Conservation (phyloP, 2,113 vertebrate species). For the Cheilinus undulatus region DNA sequence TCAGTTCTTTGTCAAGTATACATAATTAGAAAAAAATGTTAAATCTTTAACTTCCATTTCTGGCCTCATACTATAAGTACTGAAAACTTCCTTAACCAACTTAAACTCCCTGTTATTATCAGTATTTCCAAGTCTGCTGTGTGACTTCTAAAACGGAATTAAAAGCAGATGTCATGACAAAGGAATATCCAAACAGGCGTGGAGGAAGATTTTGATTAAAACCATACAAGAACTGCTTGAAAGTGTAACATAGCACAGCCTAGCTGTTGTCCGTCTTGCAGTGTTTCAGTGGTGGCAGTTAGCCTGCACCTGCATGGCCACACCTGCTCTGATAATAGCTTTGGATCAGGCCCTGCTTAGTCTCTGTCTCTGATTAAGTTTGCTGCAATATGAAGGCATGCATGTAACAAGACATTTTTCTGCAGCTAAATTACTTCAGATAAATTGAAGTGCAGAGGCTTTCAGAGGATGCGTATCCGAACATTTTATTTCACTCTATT, state of each 20-base stretch:
- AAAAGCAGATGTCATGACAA: conserved; percentile 1
- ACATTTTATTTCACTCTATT: too few species aligned
- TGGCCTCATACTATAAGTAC: neutral
- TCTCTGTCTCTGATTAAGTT: neutral
- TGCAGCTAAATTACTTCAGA: too few species aligned
- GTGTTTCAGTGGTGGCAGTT: neutral
- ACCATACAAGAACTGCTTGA: neutral
- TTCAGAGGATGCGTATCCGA: too few species aligned
- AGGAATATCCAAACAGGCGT: neutral
- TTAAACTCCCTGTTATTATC: neutral
- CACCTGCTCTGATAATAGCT: neutral
- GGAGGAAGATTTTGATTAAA: neutral
- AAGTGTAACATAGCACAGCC: too few species aligned
- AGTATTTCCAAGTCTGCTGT: neutral
- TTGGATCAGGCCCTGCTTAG: neutral
- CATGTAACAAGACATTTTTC: too few species aligned
- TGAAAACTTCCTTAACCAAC: neutral
- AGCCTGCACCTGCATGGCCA: neutral
- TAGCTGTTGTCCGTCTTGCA: too few species aligned
- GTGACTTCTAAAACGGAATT: neutral
- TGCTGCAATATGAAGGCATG: too few species aligned
- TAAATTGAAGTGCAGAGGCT: too few species aligned
- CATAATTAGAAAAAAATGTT: too few species aligned
- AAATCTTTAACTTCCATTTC: neutral
- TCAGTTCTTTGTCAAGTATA: too few species aligned